These are phyloP conservation scores for Mustela lutreola DNA, from an alignment of 2,113 vertebrate species.

Conservation along the genomic window DNA sequence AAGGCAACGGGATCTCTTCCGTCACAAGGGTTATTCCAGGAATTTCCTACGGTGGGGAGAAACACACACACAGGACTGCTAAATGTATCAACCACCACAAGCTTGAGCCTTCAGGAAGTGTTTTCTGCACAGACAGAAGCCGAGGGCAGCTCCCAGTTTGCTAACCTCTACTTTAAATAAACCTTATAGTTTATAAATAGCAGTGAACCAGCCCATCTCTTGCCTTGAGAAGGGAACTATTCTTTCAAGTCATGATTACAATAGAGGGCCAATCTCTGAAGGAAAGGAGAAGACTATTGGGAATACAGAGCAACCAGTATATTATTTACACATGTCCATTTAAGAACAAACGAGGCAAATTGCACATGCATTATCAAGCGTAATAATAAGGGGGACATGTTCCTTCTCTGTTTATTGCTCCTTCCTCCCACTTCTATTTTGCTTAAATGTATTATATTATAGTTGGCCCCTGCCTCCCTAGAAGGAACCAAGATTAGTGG, in stretches of 20 bases:
- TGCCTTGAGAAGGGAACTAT: background rate
- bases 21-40: slow-evolving; percentile 92
- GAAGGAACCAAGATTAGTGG: background rate
- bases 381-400: background rate
- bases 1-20: slow-evolving; percentile 89
- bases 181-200: slow-evolving; percentile 1
- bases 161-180: slow-evolving; percentile 67
- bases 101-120: background rate
- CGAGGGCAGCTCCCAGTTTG: slow-evolving; percentile 28
- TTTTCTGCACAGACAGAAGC: slow-evolving; percentile 28
- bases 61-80: slow-evolving; percentile 15
- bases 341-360: slow-evolving; percentile 49
- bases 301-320: background rate
- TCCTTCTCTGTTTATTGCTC: too few relatives aligned
- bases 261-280: background rate
- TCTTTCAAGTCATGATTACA: slow-evolving; percentile 31
- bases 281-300: background rate
- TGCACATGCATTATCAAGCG: background rate
- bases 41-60: slow-evolving; percentile 84
- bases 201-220: background rate
- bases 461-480: background rate
- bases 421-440: background rate
- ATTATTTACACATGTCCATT: background rate
- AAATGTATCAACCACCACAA: background rate
- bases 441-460: background rate